A percentile compares a stretch with the other conserved stretches of the same genome.
Evolutionary conservation across 2,888 invertebrate species (phyloP).

Genomic region (Sarcophaga subvicina): DNA sequence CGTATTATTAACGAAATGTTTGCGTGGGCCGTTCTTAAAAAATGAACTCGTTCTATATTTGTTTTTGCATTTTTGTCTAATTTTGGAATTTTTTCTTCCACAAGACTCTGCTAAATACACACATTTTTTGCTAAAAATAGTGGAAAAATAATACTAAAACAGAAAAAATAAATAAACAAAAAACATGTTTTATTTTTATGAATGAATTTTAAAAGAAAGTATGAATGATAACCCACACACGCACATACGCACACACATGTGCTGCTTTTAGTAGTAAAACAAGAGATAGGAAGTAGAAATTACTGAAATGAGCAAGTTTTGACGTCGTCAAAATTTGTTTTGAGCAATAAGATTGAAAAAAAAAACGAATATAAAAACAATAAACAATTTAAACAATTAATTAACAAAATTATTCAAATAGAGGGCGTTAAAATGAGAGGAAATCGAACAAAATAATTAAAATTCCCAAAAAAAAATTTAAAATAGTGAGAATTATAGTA

Average conservation of each 20-base stretch:
- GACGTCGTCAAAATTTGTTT: background rate
- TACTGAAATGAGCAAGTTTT: background rate
- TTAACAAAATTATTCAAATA: too few species aligned
- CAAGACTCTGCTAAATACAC: background rate
- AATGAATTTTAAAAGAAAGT: slow-evolving; percentile 32
- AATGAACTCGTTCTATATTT: slow-evolving; percentile 25
- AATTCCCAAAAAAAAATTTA: too few species aligned
- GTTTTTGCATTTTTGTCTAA: slow-evolving; percentile 14
- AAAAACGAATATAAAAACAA: too few species aligned
- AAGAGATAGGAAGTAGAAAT: background rate
- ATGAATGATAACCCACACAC: slow-evolving; percentile 25
- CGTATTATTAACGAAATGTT: background rate
- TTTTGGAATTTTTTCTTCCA: slow-evolving; percentile 8
- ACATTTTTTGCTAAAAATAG: slow-evolving; percentile 17
- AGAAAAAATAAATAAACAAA: background rate
- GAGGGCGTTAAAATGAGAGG: too few species aligned
- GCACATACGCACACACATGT: too few species aligned
- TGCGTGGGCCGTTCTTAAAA: background rate
- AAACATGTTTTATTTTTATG: slow-evolving; percentile 28
- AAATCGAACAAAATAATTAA: too few species aligned
- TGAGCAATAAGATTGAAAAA: background rate
- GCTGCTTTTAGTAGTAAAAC: background rate
- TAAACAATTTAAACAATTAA: too few species aligned
- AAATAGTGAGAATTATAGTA: too few species aligned
- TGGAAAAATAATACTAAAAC: background rate